Conservation (phyloP, 2,797 vertebrate genomes). For the Kryptopterus vitreolus region DNA sequence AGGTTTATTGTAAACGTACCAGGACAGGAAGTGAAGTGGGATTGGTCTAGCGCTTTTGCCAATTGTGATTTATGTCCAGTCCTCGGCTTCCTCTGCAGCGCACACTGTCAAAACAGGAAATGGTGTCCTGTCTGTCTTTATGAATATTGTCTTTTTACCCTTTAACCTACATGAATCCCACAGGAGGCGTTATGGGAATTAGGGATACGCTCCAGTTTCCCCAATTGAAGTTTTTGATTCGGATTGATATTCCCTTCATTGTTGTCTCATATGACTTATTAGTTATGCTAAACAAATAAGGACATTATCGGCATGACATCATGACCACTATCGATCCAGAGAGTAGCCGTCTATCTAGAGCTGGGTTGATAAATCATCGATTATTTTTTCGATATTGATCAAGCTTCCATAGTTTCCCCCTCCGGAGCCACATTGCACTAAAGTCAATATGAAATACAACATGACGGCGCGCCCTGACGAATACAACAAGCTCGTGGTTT, state of each 20-base stretch:
- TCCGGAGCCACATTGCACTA: too few relatives aligned
- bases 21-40: slow-evolving; percentile 8
- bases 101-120: slow-evolving; percentile 44
- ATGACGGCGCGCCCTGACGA: too few relatives aligned
- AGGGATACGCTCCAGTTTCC: background rate
- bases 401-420: too few relatives aligned
- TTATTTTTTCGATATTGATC: too few relatives aligned
- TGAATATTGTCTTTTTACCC: slow-evolving; percentile 23
- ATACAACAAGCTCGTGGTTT: too few relatives aligned
- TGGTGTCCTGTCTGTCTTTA: background rate
- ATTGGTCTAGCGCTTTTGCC: slow-evolving; percentile 22
- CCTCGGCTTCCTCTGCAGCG: slow-evolving; percentile 26
- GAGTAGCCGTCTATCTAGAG: too few relatives aligned
- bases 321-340: background rate
- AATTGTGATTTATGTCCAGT: slow-evolving; percentile 9
- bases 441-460: too few relatives aligned
- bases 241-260: background rate
- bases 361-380: too few relatives aligned
- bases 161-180: slow-evolving; percentile 3
- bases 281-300: background rate
- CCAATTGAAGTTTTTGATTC: background rate
- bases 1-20: background rate
- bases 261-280: background rate
- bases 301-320: background rate
- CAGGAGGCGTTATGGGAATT: background rate